Evolutionary conservation across 2,113 vertebrate species (phyloP).

Genomic region (Lepus timidus): DNA sequence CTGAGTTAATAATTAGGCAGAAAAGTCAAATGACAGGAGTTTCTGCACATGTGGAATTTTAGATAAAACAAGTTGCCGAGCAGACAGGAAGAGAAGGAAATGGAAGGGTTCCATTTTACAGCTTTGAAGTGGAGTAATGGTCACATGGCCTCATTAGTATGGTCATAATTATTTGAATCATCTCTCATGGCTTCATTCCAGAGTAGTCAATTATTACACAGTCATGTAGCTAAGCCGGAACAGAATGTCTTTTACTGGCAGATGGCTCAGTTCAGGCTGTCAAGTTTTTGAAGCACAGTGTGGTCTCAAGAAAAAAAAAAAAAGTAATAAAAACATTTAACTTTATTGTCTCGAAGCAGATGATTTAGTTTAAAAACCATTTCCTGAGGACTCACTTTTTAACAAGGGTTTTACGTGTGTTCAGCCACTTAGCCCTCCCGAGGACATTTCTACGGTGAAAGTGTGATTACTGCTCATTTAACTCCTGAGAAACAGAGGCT

Average conservation of each 20-base stretch:
- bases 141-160: constrained; percentile 22
- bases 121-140: constrained; percentile 29
- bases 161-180: constrained; percentile 57
- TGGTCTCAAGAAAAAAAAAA: constrained; percentile 3
- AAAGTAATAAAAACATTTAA: constrained; percentile 1
- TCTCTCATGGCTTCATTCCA: constrained; percentile 63
- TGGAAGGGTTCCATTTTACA: constrained; percentile 29
- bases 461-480: neutral
- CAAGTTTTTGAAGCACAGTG: constrained; percentile 53
- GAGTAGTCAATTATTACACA: constrained; percentile 60
- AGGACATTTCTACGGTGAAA: constrained; percentile 13
- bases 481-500: neutral
- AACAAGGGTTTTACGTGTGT: neutral
- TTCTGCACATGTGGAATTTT: constrained; percentile 21
- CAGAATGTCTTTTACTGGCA: constrained; percentile 11
- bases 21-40: constrained; percentile 1
- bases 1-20: constrained; percentile 28
- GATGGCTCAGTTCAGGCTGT: neutral
- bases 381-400: neutral
- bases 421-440: neutral
- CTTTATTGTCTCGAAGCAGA: neutral
- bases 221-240: constrained; percentile 23
- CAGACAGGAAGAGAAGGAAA: constrained; percentile 44
- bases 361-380: neutral
- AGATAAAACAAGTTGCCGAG: constrained; percentile 44